These are phyloP conservation scores for Tyrannus savana DNA, from an alignment of 2,113 vertebrate genomes.

Conservation along the genomic window DNA sequence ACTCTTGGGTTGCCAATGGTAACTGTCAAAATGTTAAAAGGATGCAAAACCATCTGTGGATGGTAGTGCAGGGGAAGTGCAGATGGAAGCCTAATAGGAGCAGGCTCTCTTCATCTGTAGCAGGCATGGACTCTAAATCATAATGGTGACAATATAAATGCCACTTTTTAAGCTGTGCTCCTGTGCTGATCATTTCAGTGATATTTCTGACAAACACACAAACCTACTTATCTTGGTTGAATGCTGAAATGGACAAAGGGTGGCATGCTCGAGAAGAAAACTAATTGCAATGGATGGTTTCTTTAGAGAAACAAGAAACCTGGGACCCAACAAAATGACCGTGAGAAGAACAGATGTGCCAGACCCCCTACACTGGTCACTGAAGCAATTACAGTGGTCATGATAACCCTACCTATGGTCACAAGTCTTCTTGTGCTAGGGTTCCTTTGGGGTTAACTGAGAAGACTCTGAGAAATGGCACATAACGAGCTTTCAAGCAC, in stretches of 20 bases:
- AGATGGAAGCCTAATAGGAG: background rate
- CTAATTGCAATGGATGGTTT: background rate
- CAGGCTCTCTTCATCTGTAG: background rate
- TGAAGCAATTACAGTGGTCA: background rate
- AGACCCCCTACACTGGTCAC: background rate
- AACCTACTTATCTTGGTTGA: background rate
- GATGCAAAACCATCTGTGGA: background rate
- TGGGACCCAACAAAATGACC: rapidly evolving
- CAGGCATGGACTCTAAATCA: background rate
- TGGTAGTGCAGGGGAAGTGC: background rate
- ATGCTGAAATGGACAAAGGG: background rate
- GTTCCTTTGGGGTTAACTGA: background rate
- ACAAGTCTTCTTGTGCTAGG: background rate
- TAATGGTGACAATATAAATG: background rate
- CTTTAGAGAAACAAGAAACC: background rate
- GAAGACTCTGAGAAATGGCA: background rate
- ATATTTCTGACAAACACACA: background rate
- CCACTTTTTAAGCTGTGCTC: background rate
- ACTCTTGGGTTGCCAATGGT: background rate
- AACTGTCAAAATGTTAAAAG: background rate
- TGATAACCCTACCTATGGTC: background rate
- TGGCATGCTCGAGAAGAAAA: background rate
- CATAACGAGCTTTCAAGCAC: background rate
- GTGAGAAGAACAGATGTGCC: background rate
- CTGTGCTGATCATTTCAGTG: background rate